phyloP scores from a whole-genome alignment of 1,140 invertebrate species.

The Alviniconcha marisindica region DNA sequence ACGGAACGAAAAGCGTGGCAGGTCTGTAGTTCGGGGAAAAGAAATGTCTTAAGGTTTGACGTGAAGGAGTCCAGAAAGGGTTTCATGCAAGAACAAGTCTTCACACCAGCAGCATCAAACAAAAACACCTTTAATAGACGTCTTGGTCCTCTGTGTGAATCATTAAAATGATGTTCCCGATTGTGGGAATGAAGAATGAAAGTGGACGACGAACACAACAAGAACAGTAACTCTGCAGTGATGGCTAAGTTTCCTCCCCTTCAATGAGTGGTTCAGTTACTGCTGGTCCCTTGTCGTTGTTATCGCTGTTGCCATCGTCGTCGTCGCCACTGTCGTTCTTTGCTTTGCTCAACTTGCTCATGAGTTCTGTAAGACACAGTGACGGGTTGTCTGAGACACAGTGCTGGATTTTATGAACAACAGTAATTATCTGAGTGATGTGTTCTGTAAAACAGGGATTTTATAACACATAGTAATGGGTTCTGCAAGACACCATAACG shows the following conservation, averaged over 20 bases:
- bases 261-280: background rate
- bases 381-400: no score
- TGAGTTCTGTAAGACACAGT: constrained; percentile 55
- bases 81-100: background rate
- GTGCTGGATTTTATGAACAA: no score
- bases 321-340: constrained; percentile 36
- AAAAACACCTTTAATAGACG: background rate
- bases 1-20: background rate
- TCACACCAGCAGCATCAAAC: background rate
- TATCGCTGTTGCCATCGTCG: constrained; percentile 19
- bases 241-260: constrained; percentile 15
- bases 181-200: background rate
- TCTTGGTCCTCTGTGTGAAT: background rate
- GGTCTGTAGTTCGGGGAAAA: no score
- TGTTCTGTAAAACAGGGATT: no score
- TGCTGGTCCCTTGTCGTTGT: background rate
- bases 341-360: constrained; percentile 57
- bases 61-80: no score
- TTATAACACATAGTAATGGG: no score
- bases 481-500: no score
- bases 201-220: background rate
- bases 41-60: no score
- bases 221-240: background rate
- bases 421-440: no score
- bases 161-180: background rate